These are phyloP conservation scores for Exocentrus adspersus DNA, from an alignment of 2,888 invertebrate species.

Conservation along the genomic window DNA sequence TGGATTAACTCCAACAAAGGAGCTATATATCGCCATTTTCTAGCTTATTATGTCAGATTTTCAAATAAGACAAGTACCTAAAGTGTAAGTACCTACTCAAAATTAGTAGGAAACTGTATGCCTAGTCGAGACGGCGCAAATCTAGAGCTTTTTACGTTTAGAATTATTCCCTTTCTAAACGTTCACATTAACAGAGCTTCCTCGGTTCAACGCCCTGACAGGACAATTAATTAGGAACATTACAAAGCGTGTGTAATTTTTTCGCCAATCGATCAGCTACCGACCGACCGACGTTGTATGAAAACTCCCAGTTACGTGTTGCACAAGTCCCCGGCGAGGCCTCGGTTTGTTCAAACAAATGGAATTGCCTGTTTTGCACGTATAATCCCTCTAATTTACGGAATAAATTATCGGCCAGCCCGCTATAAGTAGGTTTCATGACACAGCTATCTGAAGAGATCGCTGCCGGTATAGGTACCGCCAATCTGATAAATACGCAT, in stretches of 20 bases:
- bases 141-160: background rate
- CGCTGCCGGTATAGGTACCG: background rate
- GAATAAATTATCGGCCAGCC: constrained; percentile 10
- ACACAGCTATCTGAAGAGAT: constrained; percentile 21
- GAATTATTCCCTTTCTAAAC: background rate
- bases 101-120: constrained; percentile 18
- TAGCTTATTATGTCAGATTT: too few relatives aligned
- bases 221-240: constrained; percentile 2
- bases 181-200: too few relatives aligned
- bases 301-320: constrained; percentile 10
- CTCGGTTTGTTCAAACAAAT: constrained; percentile 6
- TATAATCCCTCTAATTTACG: constrained; percentile 26
- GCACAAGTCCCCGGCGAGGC: background rate
- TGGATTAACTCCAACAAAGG: constrained; percentile 12
- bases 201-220: background rate
- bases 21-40: too few relatives aligned
- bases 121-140: constrained; percentile 20
- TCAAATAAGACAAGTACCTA: too few relatives aligned
- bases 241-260: constrained; percentile 1
- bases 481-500: constrained; percentile 28
- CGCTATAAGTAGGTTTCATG: constrained; percentile 18
- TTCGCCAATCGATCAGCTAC: constrained; percentile 9
- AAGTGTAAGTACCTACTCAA: too few relatives aligned
- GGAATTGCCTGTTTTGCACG: constrained; percentile 16
- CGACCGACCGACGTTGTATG: background rate